A percentile compares a stretch with the other conserved stretches of the same genome.
These are phyloP conservation scores for Arnoldichthys spilopterus DNA, from an alignment of 2,797 vertebrate species.

Conservation along the genomic window DNA sequence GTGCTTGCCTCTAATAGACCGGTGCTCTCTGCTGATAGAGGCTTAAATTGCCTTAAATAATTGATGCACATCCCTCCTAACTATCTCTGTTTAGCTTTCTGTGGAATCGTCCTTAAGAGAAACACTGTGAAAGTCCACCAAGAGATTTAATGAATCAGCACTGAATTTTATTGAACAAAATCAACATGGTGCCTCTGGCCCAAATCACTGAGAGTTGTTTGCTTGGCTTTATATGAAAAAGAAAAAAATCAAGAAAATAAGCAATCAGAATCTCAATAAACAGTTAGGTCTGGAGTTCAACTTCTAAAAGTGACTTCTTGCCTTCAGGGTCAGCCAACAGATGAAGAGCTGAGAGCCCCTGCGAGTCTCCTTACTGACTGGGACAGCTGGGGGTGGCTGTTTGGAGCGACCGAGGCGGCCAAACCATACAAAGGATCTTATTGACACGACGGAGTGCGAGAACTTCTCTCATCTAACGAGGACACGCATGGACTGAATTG, in stretches of 20 bases:
- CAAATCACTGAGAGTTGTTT: not conserved
- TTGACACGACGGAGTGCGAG: constrained; percentile 32
- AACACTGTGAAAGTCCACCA: not conserved
- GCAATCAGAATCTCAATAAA: not conserved
- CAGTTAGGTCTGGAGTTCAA: constrained; percentile 21
- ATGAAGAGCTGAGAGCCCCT: constrained; percentile 42
- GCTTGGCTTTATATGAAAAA: not conserved
- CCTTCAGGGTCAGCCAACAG: constrained; percentile 36
- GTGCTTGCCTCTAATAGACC: constrained; percentile 16
- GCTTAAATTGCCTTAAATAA: constrained; percentile 46
- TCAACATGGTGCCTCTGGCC: not conserved
- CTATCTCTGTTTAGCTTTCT: constrained; percentile 10
- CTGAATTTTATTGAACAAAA: constrained; percentile 5
- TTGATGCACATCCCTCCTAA: constrained; percentile 35
- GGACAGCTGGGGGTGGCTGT: constrained; percentile 54
- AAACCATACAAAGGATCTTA: constrained; percentile 51
- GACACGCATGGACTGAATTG: constrained; percentile 7
- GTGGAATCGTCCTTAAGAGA: constrained; percentile 22
- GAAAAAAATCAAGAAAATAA: not conserved
- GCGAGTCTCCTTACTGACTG: constrained; percentile 55
- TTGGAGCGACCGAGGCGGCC: constrained; percentile 26
- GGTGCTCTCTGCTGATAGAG: constrained; percentile 24
- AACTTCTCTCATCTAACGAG: constrained; percentile 10
- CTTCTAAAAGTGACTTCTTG: constrained; percentile 40
- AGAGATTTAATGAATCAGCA: not conserved